phyloP scores from a whole-genome alignment of 2,797 vertebrate species.

The Apogon talboti region DNA sequence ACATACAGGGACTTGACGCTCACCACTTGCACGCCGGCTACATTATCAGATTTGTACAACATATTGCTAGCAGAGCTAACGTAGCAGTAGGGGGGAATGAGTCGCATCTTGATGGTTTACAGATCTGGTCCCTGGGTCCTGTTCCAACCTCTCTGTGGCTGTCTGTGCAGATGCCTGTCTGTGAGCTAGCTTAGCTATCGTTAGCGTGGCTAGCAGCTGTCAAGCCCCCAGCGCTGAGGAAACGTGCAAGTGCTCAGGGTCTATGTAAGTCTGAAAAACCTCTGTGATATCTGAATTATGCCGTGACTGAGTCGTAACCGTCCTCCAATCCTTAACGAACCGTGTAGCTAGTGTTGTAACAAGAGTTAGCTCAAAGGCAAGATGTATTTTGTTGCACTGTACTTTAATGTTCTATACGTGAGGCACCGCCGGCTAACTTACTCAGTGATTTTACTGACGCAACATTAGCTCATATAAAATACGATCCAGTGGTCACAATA shows the following conservation, averaged over 20 bases:
- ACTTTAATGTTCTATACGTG: background rate
- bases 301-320: background rate
- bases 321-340: too few relatives aligned
- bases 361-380: background rate
- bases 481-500: background rate
- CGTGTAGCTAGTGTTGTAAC: background rate
- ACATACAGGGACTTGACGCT: slow-evolving; percentile 35
- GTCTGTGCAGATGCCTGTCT: slow-evolving; percentile 43
- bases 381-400: background rate
- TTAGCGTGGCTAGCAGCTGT: slow-evolving; percentile 26
- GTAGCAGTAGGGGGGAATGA: rapidly evolving
- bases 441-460: slow-evolving; percentile 1
- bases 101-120: background rate
- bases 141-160: background rate
- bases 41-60: slow-evolving; percentile 27
- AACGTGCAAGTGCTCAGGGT: slow-evolving; percentile 63
- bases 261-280: slow-evolving; percentile 67
- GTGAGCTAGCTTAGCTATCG: background rate
- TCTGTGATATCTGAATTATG: background rate
- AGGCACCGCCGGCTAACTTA: background rate
- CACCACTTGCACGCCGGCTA: background rate
- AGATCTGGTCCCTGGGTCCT: slow-evolving; percentile 1
- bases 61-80: rapidly evolving
- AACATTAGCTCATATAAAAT: slow-evolving; percentile 1
- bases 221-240: slow-evolving; percentile 23